Evolutionary conservation across 2,797 vertebrate genomes (phyloP).

Genomic region (Fistularia tabacaria): DNA sequence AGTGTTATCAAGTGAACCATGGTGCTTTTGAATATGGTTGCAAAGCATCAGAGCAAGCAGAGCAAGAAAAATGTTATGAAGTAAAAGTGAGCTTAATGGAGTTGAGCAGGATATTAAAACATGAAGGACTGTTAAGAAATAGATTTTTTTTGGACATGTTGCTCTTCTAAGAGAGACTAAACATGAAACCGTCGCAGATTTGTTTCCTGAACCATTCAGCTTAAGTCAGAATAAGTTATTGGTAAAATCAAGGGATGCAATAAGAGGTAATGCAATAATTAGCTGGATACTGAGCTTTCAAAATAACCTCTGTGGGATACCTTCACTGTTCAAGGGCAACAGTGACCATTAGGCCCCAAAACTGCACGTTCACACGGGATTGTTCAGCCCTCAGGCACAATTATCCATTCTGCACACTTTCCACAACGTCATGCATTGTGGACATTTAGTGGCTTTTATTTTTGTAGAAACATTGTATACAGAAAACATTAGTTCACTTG

Average conservation of each 20-base stretch:
- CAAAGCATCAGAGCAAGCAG: conserved; percentile 26
- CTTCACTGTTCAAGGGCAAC: conserved; percentile 9
- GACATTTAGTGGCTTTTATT: too few species aligned
- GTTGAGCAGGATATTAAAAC: not conserved
- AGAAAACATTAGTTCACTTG: too few species aligned
- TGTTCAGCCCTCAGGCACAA: conserved; percentile 2
- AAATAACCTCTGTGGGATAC: conserved; percentile 55
- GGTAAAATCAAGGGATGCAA: too few species aligned
- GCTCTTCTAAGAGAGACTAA: too few species aligned
- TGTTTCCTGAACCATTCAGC: too few species aligned
- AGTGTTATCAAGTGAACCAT: conserved; percentile 56
- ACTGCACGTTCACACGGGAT: conserved; percentile 2
- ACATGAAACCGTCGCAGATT: too few species aligned
- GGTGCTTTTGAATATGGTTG: conserved; percentile 43
- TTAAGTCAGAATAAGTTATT: conserved; percentile 7
- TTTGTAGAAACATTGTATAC: too few species aligned
- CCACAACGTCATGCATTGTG: not conserved
- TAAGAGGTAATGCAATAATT: conserved; percentile 41
- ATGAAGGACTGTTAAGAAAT: too few species aligned
- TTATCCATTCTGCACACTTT: conserved; percentile 23
- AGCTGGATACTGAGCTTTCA: conserved; percentile 36
- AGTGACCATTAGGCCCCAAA: conserved; percentile 7
- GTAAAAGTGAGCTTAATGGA: conserved; percentile 1
- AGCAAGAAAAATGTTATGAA: conserved; percentile 11
- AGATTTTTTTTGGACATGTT: too few species aligned